Evolutionary conservation across 64 coral and sea anemone genomes (phyloP), one percentile per base, ranked within the genome.

Genomic region (Montipora efflorescens): DNA sequence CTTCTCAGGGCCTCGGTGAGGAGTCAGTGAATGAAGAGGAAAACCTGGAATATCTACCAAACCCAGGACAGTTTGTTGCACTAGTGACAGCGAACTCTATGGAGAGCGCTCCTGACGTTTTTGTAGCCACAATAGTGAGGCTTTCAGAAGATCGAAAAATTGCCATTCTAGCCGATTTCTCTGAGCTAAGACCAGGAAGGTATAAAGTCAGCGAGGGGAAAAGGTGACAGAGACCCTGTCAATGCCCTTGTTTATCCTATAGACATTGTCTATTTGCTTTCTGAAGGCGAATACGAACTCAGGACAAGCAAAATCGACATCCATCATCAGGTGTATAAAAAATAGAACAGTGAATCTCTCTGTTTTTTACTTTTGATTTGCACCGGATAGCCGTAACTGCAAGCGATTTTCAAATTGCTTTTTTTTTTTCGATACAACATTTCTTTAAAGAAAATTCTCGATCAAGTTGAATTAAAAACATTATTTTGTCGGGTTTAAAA

Each of bases 141-240:
- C 25, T 88, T 43, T 76, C 70, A 0, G 72, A 77, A 59, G 74
- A 88, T 59, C 20, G 23, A 8, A 88, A 88, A 76, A 76, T 22
- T 3, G 72, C 74, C 14, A 76, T 13, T 20, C 47, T 88, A 19
- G 85, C 50, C 0, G 19, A 88, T 3, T 75, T 75, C 21, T 7
- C 2, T 4, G 85, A 88, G 52, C 7, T 47, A 21, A 70, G 75
- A 14, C 48, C 48, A 2, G 51, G 51, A 55, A 75, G 47, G 16
- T 88, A 25, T 48, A 88, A 88, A 52, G 23, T 88, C 2, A 75
- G 12, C 15, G 25, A 53, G 28, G 1, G 85, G 85, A 7, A 88
- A 88, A n/a, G 75, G 85, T 22, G 75, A 55, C n/a, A 23, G 25
- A 20, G 85, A 88, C 12, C 8, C 46, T 3, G 52, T 75, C 1